A percentile compares a stretch with the other conserved stretches of the same genome.
Conservation (phyloP, 2,888 invertebrate genomes). For the Cataglyphis albicans region DNA sequence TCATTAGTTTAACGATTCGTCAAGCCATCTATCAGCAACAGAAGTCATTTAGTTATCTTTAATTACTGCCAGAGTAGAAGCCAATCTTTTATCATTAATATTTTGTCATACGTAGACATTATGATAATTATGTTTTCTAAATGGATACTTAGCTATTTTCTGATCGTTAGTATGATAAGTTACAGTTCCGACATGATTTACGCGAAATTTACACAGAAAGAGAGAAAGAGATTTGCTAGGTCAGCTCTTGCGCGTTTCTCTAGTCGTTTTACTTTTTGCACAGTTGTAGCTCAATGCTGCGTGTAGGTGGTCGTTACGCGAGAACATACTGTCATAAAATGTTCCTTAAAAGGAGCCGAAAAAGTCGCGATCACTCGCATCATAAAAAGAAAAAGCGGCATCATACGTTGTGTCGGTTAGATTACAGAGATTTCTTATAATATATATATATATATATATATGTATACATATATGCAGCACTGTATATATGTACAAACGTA, state of each 20-base stretch:
- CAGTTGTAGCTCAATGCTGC: background rate
- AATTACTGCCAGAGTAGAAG: background rate
- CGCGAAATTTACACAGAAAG: constrained; percentile 32
- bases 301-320: constrained; percentile 68
- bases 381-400: constrained; percentile 61
- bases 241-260: constrained; percentile 30
- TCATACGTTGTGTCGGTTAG: constrained; percentile 6
- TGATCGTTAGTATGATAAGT: background rate
- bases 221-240: constrained; percentile 48
- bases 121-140: constrained; percentile 5
- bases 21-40: background rate
- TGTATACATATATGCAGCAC: background rate
- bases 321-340: constrained; percentile 57
- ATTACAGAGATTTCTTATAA: constrained; percentile 30
- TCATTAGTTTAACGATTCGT: background rate
- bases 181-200: constrained; percentile 33
- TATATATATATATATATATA: background rate
- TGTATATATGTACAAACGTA: background rate
- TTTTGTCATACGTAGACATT: background rate
- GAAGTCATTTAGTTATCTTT: background rate
- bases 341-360: constrained; percentile 73
- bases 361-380: constrained; percentile 61
- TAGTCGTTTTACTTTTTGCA: constrained; percentile 52
- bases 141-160: background rate
- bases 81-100: background rate